Evolutionary conservation across 1,140 invertebrate species (phyloP).

Genomic region (Battus philenor): DNA sequence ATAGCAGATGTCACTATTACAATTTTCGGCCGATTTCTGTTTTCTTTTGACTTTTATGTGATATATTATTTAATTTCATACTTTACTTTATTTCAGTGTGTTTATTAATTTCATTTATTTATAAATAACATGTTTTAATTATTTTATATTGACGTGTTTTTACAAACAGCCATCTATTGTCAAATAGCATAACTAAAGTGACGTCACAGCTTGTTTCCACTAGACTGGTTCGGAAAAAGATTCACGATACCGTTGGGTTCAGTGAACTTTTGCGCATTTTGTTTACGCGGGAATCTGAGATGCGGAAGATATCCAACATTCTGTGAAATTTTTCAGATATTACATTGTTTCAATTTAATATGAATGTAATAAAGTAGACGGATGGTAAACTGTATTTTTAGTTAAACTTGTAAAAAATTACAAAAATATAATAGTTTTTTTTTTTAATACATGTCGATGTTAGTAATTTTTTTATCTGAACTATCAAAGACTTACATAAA

Average conservation of each 20-base stretch:
- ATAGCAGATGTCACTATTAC: constrained; percentile 15
- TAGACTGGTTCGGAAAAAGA: constrained; percentile 48
- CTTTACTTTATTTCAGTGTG: too few relatives aligned
- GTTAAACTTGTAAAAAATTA: too few relatives aligned
- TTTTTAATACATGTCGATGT: too few relatives aligned
- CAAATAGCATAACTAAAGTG: constrained; percentile 31
- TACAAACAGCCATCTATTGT: constrained; percentile 26
- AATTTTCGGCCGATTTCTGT: neutral
- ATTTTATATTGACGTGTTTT: neutral
- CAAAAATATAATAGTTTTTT: too few relatives aligned
- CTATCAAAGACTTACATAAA: too few relatives aligned
- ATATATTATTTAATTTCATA: too few relatives aligned
- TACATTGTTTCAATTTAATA: too few relatives aligned
- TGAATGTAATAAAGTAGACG: too few relatives aligned
- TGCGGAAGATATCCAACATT: constrained; percentile 29
- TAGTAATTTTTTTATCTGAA: too few relatives aligned
- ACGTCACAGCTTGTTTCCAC: constrained; percentile 50
- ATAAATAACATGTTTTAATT: neutral
- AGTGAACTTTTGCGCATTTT: constrained; percentile 49
- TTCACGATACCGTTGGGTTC: constrained; percentile 66
- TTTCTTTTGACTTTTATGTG: neutral
- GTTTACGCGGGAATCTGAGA: constrained; percentile 56
- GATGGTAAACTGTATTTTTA: too few relatives aligned
- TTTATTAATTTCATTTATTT: neutral
- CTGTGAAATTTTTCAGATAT: constrained; percentile 18